These are phyloP conservation scores for Eristalinus aeneus DNA, from an alignment of 2,888 invertebrate genomes.

Conservation along the genomic window DNA sequence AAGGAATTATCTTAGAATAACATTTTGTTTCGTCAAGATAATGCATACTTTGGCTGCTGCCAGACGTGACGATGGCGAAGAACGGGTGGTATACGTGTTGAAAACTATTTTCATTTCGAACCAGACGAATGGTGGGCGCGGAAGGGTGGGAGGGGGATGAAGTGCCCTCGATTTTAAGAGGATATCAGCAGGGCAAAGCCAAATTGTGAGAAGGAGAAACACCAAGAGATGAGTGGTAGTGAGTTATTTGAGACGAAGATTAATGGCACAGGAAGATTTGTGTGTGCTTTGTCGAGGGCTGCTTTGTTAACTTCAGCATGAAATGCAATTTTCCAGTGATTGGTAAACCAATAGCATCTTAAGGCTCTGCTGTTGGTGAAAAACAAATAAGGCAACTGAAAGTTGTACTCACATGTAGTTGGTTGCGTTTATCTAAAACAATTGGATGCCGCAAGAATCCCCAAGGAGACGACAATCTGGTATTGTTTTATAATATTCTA, in stretches of 20 bases:
- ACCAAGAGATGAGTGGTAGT: not conserved
- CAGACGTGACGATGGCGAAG: slow-evolving; percentile 14
- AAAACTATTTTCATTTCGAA: not conserved
- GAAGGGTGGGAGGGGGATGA: not conserved
- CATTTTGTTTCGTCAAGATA: slow-evolving; percentile 50
- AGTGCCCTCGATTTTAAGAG: not conserved
- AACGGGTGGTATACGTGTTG: not conserved
- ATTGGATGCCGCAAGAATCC: too few relatives aligned
- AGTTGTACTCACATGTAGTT: too few relatives aligned
- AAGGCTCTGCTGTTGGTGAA: too few relatives aligned
- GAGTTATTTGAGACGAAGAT: not conserved
- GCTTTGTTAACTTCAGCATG: too few relatives aligned
- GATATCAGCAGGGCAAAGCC: not conserved
- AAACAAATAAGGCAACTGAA: too few relatives aligned
- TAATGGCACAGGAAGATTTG: too few relatives aligned
- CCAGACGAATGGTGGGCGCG: not conserved
- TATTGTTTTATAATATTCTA: too few relatives aligned
- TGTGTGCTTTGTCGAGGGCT: too few relatives aligned
- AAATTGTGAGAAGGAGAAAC: not conserved
- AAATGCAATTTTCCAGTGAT: too few relatives aligned
- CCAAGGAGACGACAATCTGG: too few relatives aligned
- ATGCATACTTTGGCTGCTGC: slow-evolving; percentile 6
- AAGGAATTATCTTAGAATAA: slow-evolving; percentile 56
- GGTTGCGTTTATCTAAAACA: too few relatives aligned
- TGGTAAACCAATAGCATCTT: too few relatives aligned